Evolutionary conservation across 2,797 vertebrate genomes (phyloP), one percentile per base, ranked within the genome.

Genomic region (Myoxocephalus aenaeus): DNA sequence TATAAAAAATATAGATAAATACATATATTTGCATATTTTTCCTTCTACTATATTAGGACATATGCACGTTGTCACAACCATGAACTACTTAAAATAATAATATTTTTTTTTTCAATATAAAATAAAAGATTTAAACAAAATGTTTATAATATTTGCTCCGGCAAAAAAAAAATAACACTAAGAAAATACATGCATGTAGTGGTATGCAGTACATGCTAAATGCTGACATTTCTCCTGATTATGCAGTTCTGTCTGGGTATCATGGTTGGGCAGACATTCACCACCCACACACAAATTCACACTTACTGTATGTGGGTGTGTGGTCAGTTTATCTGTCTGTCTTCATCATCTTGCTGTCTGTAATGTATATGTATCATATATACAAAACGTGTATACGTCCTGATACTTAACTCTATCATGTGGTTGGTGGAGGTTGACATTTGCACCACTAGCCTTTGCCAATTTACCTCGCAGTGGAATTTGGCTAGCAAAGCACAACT

Each of bases 391-490:
- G 14, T 7, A 17, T 10, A 58, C 22, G 57, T 79, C 38, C 40
- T 61, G 18, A 75, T 29, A 44, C 57, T 67, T 73, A 44, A 22
- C 27, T 42, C 63, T 38, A 50, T 73, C 42, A 48, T 54, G 53
- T 57, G 63, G 58, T 51, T 76, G 77, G 50, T 75, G 81, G 10
- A 42, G 12, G 12, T 57, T 86, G 83, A 87, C 78, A 86, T 84
- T 78, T 88, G 58, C 65, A 76, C 46, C 50, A 29, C 27, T 14
- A 20, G 17, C 20, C 54, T 42, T 77, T 81, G 70, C 82, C 87
- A 85, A 32, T n/a, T 78, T 50, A 38, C 22, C 51, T 79, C 73
- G 44, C 58, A 34, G 59, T 56, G 44, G 56, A 64, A 79, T 80
- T 72, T 70, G 57, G 48, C 66, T 70, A 59, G 63, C 36, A 74